Evolutionary conservation across 2,797 vertebrate species (phyloP).

Genomic region (Myoxocephalus aenaeus): DNA sequence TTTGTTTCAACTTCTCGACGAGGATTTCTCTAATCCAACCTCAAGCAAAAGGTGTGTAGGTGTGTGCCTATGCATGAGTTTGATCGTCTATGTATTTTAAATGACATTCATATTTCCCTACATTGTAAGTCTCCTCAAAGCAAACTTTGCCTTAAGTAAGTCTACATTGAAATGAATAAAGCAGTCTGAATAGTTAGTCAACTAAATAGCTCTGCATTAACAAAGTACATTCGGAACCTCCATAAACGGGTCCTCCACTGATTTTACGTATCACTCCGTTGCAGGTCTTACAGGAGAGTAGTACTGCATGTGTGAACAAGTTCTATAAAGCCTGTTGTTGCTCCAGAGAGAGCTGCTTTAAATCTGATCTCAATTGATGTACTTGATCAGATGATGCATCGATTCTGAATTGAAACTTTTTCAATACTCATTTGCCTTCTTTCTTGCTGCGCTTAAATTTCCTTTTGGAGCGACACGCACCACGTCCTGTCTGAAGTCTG

Average conservation of each 20-base stretch:
- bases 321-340: background rate
- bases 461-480: no score
- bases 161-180: conserved; percentile 11
- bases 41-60: background rate
- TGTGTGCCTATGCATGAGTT: background rate
- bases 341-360: background rate
- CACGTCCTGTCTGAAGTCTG: no score
- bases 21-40: background rate
- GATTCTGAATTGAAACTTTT: background rate
- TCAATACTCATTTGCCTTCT: no score
- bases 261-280: background rate
- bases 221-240: background rate
- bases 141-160: conserved; percentile 4
- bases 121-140: background rate
- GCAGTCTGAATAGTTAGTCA: background rate
- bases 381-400: background rate
- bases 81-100: background rate
- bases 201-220: conserved; percentile 4
- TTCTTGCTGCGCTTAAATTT: no score
- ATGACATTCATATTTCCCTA: background rate
- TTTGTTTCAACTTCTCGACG: conserved; percentile 12
- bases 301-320: background rate
- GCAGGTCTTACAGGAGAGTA: background rate
- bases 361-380: background rate
- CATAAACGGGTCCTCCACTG: background rate